Conservation (phyloP, 2,113 vertebrate genomes). For the Pteruthius melanotis region DNA sequence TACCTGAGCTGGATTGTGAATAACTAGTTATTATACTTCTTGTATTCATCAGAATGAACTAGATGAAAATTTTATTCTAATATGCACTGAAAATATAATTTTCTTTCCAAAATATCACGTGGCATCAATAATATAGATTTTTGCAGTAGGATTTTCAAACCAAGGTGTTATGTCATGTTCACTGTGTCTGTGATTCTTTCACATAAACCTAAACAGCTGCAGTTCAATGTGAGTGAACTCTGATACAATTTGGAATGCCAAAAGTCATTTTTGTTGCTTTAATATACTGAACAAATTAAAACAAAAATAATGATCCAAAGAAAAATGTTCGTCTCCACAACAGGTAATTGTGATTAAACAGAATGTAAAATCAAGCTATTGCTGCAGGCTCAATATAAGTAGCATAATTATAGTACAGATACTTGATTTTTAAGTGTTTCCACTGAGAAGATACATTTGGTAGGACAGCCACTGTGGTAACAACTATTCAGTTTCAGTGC, state of each 20-base stretch:
- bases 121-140: neutral
- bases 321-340: neutral
- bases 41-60: neutral
- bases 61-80: neutral
- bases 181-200: neutral
- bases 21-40: neutral
- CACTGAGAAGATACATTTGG: neutral
- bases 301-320: neutral
- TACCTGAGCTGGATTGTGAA: neutral
- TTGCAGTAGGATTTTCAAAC: neutral
- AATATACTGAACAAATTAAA: neutral
- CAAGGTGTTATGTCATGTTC: neutral
- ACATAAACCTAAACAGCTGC: neutral
- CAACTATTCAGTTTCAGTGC: neutral
- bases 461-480: constrained; percentile 1
- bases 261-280: neutral
- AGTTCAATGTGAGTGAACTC: neutral
- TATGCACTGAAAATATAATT: neutral
- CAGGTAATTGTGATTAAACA: neutral
- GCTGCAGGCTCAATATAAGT: neutral
- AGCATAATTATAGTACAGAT: neutral
- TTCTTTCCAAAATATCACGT: neutral
- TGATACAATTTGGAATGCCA: neutral
- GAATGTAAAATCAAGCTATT: neutral
- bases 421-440: neutral